Conservation (phyloP, 1,140 invertebrate species). For the Chymomyza costata region DNA sequence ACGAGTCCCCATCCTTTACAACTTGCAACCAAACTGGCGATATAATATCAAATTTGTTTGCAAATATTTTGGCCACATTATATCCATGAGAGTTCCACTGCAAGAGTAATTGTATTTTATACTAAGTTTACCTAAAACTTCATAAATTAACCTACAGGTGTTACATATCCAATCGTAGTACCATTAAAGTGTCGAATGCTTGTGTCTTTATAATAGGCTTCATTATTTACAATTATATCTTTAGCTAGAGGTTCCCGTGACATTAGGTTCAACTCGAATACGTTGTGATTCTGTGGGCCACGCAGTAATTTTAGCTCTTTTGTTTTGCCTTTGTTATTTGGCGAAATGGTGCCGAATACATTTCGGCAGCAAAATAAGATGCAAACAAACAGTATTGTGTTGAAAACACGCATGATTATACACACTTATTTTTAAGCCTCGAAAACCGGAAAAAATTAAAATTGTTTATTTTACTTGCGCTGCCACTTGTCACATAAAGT, state of each 20-base stretch:
- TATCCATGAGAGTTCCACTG: constrained; percentile 98
- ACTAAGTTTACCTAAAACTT: too few species aligned
- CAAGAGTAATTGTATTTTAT: too few species aligned
- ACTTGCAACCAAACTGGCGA: constrained; percentile 97
- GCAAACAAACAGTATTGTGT: constrained; percentile 22
- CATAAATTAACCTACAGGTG: constrained; percentile 87
- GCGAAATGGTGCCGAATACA: constrained; percentile 75
- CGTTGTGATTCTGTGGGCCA: constrained; percentile 81
- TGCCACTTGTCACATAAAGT: too few species aligned
- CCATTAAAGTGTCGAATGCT: constrained; percentile 81
- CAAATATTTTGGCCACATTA: constrained; percentile 93
- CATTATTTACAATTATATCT: constrained; percentile 86
- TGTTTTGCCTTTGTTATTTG: constrained; percentile 76
- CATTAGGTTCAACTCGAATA: constrained; percentile 83
- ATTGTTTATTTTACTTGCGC: constrained; percentile 15
- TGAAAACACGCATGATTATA: constrained; percentile 26
- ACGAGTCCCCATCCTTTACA: constrained; percentile 77
- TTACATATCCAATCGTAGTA: constrained; percentile 90
- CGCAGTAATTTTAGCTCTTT: constrained; percentile 75
- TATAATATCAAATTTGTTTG: constrained; percentile 91
- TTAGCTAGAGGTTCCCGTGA: constrained; percentile 79
- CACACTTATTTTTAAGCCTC: constrained; percentile 9
- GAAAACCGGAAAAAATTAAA: too few species aligned
- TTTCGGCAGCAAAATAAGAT: constrained; percentile 17
- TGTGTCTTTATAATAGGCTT: constrained; percentile 83